A percentile compares a stretch with the other conserved stretches of the same genome.
Conservation (phyloP, 2,797 vertebrate species). For the Sarcophilus harrisii region DNA sequence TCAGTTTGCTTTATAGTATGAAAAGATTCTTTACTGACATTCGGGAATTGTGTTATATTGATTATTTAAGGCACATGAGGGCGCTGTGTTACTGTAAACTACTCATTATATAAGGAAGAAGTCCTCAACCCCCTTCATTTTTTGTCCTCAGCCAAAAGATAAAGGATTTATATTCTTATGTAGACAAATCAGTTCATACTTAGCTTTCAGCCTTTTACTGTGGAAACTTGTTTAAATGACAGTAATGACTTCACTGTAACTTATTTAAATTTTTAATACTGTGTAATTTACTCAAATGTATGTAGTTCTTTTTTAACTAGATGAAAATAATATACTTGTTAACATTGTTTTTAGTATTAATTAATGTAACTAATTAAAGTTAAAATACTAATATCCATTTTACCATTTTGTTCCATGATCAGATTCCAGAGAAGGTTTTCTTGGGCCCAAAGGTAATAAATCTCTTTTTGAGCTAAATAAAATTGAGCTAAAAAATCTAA, state of each 20-base stretch:
- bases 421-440: conserved; percentile 34
- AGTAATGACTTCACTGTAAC: conserved; percentile 83
- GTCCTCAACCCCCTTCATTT: conserved; percentile 65
- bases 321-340: conserved; percentile 80
- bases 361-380: conserved; percentile 76
- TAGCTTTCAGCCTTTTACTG: conserved; percentile 80
- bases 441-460: conserved; percentile 33
- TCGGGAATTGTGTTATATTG: conserved; percentile 57
- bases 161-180: conserved; percentile 82
- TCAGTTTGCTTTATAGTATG: conserved; percentile 8
- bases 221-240: conserved; percentile 81
- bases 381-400: conserved; percentile 41
- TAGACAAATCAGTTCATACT: conserved; percentile 79
- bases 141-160: conserved; percentile 73
- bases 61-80: conserved; percentile 77
- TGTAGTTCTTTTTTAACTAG: conserved; percentile 79
- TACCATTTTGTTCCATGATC: conserved; percentile 48
- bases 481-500: conserved; percentile 4
- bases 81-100: conserved; percentile 74
- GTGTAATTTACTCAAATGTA: conserved; percentile 80
- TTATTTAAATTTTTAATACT: conserved; percentile 83
- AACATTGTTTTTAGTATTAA: conserved; percentile 77
- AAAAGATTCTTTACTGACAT: neutral
- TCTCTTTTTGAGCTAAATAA: neutral
- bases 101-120: conserved; percentile 48